Conservation (phyloP, 2,797 vertebrate genomes). For the Hozukius guyotensis region DNA sequence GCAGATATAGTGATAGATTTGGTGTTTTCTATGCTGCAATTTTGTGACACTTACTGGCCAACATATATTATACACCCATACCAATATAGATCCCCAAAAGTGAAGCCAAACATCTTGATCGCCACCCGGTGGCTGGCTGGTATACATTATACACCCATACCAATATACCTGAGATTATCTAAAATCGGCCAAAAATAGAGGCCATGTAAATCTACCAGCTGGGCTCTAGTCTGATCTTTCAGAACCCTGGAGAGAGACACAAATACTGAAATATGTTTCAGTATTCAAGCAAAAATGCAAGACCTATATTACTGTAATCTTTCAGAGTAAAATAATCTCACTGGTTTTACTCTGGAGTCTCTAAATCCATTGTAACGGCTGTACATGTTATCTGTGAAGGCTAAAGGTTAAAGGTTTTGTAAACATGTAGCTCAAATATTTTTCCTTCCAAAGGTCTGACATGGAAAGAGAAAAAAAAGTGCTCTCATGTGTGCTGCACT, state of each 20-base stretch:
- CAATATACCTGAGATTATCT: neutral
- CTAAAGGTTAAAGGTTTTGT: slow-evolving; percentile 22
- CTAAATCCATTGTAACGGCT: neutral
- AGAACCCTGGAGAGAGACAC: neutral
- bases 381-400: neutral
- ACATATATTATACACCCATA: neutral
- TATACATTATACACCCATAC: too few species aligned
- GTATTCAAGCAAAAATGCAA: neutral
- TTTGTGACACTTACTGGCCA: too few species aligned
- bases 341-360: neutral
- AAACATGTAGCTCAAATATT: neutral
- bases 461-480: neutral
- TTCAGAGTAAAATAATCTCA: neutral
- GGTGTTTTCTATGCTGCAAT: too few species aligned
- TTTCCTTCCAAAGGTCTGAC: slow-evolving; percentile 44
- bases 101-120: too few species aligned
- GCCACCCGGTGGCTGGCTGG: too few species aligned
- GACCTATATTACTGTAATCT: neutral
- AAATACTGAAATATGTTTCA: neutral
- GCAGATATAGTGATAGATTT: too few species aligned
- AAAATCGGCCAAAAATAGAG: neutral
- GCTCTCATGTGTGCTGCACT: neutral
- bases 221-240: neutral
- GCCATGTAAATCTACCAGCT: neutral
- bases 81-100: neutral